Percentiles rank a stretch among this genome's conserved stretches.
These are phyloP conservation scores for Harpagifer antarcticus DNA, from an alignment of 2,797 vertebrate species.

Conservation along the genomic window DNA sequence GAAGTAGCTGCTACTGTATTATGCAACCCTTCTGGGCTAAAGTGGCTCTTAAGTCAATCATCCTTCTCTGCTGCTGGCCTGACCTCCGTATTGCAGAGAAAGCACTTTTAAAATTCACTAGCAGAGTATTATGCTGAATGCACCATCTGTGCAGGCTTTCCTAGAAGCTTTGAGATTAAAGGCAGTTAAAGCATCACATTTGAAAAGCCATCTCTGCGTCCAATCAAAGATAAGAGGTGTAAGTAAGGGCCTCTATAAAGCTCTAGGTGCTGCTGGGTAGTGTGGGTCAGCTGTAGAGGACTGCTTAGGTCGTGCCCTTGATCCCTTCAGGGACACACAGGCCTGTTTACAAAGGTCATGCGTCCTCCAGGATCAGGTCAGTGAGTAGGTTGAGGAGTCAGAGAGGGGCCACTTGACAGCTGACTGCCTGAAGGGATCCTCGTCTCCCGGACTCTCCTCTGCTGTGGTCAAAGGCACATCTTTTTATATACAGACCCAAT, in stretches of 20 bases:
- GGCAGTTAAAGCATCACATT: conserved; percentile 70
- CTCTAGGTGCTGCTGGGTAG: conserved; percentile 9
- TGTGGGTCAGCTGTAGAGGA: conserved; percentile 33
- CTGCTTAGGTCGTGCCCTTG: conserved; percentile 24
- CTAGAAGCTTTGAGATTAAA: conserved; percentile 73
- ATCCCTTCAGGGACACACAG: conserved; percentile 33
- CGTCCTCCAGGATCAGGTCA: conserved; percentile 64
- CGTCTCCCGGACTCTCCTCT: conserved; percentile 34
- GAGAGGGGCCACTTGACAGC: conserved; percentile 67
- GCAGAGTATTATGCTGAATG: conserved; percentile 68
- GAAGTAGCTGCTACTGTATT: conserved; percentile 67
- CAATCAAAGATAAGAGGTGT: conserved; percentile 44
- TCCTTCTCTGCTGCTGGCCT: conserved; percentile 66
- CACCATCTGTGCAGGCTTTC: conserved; percentile 82
- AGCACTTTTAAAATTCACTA: conserved; percentile 77
- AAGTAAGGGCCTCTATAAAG: conserved; percentile 23
- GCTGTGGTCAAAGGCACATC: conserved; percentile 27
- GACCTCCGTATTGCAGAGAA: conserved; percentile 79
- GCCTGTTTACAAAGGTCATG: conserved; percentile 45
- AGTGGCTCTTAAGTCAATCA: conserved; percentile 80
- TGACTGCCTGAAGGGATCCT: conserved; percentile 66
- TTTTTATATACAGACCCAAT: conserved; percentile 31
- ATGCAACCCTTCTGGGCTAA: conserved; percentile 78
- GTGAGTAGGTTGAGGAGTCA: conserved; percentile 41
- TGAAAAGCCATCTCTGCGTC: conserved; percentile 50